phyloP scores from a whole-genome alignment of 2,888 invertebrate genomes.

The Sarcophaga variegata region DNA sequence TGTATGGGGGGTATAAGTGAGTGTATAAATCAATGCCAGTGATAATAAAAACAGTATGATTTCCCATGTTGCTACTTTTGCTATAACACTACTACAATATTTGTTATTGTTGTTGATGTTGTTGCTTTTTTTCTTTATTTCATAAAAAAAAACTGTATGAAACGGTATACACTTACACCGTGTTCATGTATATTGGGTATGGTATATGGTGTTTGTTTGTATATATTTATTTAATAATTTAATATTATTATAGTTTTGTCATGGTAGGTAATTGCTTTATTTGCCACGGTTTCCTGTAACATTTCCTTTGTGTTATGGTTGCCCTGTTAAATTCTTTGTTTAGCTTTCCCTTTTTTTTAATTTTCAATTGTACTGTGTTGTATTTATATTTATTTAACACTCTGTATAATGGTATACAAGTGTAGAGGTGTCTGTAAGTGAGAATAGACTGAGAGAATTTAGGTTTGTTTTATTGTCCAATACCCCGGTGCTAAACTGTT shows the following conservation, averaged over 20 bases:
- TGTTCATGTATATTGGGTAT: no score
- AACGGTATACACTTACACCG: no score
- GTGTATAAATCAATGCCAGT: constrained; percentile 43
- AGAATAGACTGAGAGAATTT: not conserved
- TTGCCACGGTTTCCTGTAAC: constrained; percentile 64
- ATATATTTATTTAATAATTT: constrained; percentile 52
- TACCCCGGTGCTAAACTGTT: constrained; percentile 42
- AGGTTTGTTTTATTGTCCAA: constrained; percentile 16
- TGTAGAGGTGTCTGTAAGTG: not conserved
- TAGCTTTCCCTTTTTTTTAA: not conserved
- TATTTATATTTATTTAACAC: constrained; percentile 10
- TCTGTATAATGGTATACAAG: not conserved
- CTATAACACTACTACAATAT: not conserved
- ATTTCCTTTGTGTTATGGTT: constrained; percentile 53
- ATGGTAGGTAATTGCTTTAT: constrained; percentile 66
- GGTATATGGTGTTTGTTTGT: not conserved
- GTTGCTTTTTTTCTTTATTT: no score
- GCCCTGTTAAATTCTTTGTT: constrained; percentile 6
- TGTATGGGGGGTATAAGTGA: not conserved
- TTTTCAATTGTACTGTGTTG: constrained; percentile 18
- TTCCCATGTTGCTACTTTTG: constrained; percentile 11
- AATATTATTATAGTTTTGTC: constrained; percentile 61
- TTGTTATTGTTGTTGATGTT: not conserved
- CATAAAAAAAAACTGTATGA: no score
- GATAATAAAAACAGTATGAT: constrained; percentile 37